phyloP scores from a whole-genome alignment of 2,888 invertebrate species.

The Rhingia campestris region DNA sequence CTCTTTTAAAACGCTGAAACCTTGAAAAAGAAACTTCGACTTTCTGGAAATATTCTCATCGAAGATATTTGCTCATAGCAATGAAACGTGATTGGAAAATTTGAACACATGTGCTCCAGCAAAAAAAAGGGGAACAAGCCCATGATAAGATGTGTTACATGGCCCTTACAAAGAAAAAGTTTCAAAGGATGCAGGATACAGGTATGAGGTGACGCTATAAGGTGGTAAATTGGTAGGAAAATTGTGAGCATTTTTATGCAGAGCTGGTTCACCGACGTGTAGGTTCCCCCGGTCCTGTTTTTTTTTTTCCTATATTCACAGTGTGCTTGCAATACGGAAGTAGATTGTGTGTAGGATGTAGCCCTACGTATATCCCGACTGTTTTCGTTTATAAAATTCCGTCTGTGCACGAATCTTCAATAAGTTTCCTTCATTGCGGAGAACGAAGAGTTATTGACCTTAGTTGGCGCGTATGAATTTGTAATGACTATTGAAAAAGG shows the following conservation, averaged over 20 bases:
- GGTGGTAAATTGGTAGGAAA: slow-evolving; percentile 49
- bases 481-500: slow-evolving; percentile 13
- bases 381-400: slow-evolving; percentile 14
- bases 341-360: slow-evolving; percentile 12
- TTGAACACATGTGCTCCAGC: slow-evolving; percentile 20
- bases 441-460: slow-evolving; percentile 31
- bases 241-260: slow-evolving; percentile 53
- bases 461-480: slow-evolving; percentile 41
- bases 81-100: slow-evolving; percentile 52
- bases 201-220: slow-evolving; percentile 1
- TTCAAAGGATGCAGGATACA: neutral
- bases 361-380: neutral
- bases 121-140: neutral
- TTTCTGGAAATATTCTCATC: slow-evolving; percentile 15
- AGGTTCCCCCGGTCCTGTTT: slow-evolving; percentile 4
- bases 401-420: slow-evolving; percentile 26
- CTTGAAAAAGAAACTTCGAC: slow-evolving; percentile 16
- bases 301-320: neutral
- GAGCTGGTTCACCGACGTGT: neutral
- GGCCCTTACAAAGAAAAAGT: slow-evolving; percentile 6
- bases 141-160: slow-evolving; percentile 16
- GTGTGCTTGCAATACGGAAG: slow-evolving; percentile 36
- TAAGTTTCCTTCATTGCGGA: neutral
- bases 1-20: neutral
- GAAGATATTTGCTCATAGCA: slow-evolving; percentile 23